A percentile compares a stretch with the other conserved stretches of the same genome.
Evolutionary conservation across 2,888 invertebrate species (phyloP).

Genomic region (Empis livida): DNA sequence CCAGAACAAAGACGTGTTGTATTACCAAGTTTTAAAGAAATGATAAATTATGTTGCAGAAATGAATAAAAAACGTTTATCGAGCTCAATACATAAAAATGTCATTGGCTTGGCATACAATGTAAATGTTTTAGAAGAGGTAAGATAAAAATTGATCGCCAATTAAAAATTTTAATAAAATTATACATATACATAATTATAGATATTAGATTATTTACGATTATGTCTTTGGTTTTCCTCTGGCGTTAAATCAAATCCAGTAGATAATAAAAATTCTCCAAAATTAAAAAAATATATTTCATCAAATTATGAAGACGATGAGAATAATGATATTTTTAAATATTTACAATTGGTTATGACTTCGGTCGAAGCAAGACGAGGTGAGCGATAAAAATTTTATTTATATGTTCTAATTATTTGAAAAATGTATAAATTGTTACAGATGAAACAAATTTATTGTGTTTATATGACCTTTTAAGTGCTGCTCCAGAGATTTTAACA

Average conservation of each 20-base stretch:
- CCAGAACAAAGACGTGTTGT: slow-evolving; percentile 35
- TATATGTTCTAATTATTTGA: not conserved
- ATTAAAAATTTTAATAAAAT: no score
- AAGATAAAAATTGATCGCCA: no score
- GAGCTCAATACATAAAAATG: slow-evolving; percentile 44
- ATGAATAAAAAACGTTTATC: slow-evolving; percentile 49
- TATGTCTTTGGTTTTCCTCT: slow-evolving; percentile 58
- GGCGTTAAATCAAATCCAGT: slow-evolving; percentile 48
- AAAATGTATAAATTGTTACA: slow-evolving; percentile 8
- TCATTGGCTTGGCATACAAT: slow-evolving; percentile 57
- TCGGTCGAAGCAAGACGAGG: slow-evolving; percentile 54
- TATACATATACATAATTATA: no score
- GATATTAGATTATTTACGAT: slow-evolving; percentile 57
- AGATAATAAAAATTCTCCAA: slow-evolving; percentile 40
- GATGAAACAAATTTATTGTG: slow-evolving; percentile 46
- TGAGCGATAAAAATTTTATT: slow-evolving; percentile 21
- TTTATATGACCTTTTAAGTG: slow-evolving; percentile 73
- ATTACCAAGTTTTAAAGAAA: slow-evolving; percentile 58
- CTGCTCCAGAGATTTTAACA: slow-evolving; percentile 57
- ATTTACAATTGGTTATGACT: slow-evolving; percentile 52
- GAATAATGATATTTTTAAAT: slow-evolving; percentile 49
- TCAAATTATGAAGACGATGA: slow-evolving; percentile 41
- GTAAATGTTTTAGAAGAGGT: slow-evolving; percentile 63
- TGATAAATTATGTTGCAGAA: slow-evolving; percentile 57
- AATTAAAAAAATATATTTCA: slow-evolving; percentile 50